phyloP scores from a whole-genome alignment of 2,113 vertebrate genomes.

The Muscicapa adusta region DNA sequence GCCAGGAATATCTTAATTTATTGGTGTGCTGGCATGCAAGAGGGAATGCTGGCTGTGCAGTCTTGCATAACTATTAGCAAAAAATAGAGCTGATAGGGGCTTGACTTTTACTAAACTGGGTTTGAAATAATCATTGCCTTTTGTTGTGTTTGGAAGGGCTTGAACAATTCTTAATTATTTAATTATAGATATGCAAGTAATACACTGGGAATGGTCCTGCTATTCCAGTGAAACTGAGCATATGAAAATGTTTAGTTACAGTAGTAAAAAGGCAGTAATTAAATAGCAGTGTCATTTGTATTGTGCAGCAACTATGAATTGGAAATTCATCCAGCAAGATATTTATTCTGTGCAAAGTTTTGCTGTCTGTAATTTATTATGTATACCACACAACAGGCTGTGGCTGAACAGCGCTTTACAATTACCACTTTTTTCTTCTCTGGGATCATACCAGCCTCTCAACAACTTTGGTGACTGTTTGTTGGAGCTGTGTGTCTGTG shows the following conservation, averaged over 20 bases:
- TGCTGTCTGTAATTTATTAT: conserved; percentile 44
- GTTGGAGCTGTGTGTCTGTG: conserved; percentile 46
- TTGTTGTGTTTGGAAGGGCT: conserved; percentile 80
- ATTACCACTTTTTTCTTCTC: conserved; percentile 8
- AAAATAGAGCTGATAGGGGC: conserved; percentile 77
- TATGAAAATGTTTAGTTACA: conserved; percentile 80
- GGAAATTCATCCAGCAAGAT: conserved; percentile 44
- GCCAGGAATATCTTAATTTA: conserved; percentile 93
- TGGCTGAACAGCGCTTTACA: neutral
- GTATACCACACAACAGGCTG: neutral
- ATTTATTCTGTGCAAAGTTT: conserved; percentile 46
- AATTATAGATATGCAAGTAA: conserved; percentile 78
- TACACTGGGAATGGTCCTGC: conserved; percentile 77
- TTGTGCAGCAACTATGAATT: conserved; percentile 40
- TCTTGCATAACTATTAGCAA: conserved; percentile 81
- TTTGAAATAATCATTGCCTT: conserved; percentile 76
- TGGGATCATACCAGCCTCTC: conserved; percentile 34
- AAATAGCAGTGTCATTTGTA: conserved; percentile 72
- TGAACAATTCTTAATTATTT: conserved; percentile 82
- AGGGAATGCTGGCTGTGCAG: conserved; percentile 80
- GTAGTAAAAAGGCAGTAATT: conserved; percentile 76
- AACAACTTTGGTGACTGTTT: conserved; percentile 57
- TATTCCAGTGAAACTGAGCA: conserved; percentile 76
- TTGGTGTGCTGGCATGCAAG: conserved; percentile 87
- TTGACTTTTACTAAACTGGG: conserved; percentile 77